These are phyloP conservation scores for Crepidodera aurea DNA, from an alignment of 2,888 invertebrate species.

Conservation along the genomic window DNA sequence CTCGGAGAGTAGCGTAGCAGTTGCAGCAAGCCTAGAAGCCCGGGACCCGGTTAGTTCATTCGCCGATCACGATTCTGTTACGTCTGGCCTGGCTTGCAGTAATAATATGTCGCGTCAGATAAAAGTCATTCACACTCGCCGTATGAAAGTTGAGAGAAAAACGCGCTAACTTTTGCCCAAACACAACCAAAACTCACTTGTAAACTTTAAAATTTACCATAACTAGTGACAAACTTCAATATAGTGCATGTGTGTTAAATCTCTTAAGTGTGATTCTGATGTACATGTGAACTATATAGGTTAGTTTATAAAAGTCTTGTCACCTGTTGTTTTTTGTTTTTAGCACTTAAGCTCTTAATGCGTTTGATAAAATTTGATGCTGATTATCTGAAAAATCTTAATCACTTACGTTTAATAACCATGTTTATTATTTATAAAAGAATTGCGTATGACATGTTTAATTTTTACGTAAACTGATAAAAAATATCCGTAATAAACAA, in stretches of 20 bases:
- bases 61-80: slow-evolving; percentile 25
- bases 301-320: slow-evolving; percentile 44
- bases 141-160: slow-evolving; percentile 18
- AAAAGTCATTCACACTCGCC: slow-evolving; percentile 1
- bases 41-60: slow-evolving; percentile 41
- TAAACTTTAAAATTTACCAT: background rate
- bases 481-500: too few species aligned
- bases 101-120: slow-evolving; percentile 25
- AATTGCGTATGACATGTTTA: too few species aligned
- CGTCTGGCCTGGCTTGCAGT: slow-evolving; percentile 25
- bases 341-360: background rate
- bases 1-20: slow-evolving; percentile 41
- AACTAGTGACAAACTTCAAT: slow-evolving; percentile 5
- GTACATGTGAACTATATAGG: slow-evolving; percentile 48
- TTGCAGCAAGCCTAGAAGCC: slow-evolving; percentile 47
- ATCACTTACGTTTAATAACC: background rate
- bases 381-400: background rate
- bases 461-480: too few species aligned
- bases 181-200: background rate
- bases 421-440: too few species aligned
- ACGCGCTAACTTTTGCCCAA: background rate
- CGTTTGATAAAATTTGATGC: slow-evolving; percentile 21
- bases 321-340: slow-evolving; percentile 41
- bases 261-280: slow-evolving; percentile 17
- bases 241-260: slow-evolving; percentile 32